A percentile compares a stretch with the other conserved stretches of the same genome.
These are phyloP conservation scores for Archivesica marissinica DNA, from an alignment of 1,140 invertebrate genomes.

Conservation along the genomic window DNA sequence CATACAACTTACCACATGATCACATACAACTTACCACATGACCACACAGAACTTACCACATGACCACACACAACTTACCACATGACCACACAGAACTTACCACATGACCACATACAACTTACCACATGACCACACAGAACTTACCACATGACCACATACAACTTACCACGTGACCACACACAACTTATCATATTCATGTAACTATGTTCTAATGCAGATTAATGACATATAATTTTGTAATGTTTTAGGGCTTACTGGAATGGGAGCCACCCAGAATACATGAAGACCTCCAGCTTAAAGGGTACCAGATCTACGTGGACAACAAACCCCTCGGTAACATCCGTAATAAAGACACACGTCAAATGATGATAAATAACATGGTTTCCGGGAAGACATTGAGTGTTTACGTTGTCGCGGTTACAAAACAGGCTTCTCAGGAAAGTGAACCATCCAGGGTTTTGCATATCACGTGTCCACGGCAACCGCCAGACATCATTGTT, in stretches of 20 bases:
- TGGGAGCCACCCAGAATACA: slow-evolving; percentile 78
- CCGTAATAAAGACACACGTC: slow-evolving; percentile 70
- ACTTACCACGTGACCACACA: too few relatives aligned
- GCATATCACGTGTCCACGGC: slow-evolving; percentile 79
- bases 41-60: too few relatives aligned
- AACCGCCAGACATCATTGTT: slow-evolving; percentile 76
- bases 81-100: too few relatives aligned
- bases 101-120: too few relatives aligned
- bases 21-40: too few relatives aligned
- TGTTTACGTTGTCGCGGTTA: slow-evolving; percentile 78
- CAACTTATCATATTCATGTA: too few relatives aligned
- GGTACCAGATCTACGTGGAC: slow-evolving; percentile 80
- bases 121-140: too few relatives aligned
- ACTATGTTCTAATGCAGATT: not conserved
- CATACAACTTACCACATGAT: too few relatives aligned
- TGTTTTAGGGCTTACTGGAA: slow-evolving; percentile 75
- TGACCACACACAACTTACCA: too few relatives aligned
- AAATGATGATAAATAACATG: slow-evolving; percentile 79
- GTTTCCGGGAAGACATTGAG: slow-evolving; percentile 79
- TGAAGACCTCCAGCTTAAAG: slow-evolving; percentile 73
- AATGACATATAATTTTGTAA: slow-evolving; percentile 11
- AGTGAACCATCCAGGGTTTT: slow-evolving; percentile 80
- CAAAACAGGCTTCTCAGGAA: slow-evolving; percentile 76
- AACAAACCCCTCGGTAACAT: slow-evolving; percentile 73
- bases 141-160: too few relatives aligned